Evolutionary conservation across 2,113 vertebrate species (phyloP), one percentile per base, ranked within the genome.

Genomic region (Dermatemys mawii): DNA sequence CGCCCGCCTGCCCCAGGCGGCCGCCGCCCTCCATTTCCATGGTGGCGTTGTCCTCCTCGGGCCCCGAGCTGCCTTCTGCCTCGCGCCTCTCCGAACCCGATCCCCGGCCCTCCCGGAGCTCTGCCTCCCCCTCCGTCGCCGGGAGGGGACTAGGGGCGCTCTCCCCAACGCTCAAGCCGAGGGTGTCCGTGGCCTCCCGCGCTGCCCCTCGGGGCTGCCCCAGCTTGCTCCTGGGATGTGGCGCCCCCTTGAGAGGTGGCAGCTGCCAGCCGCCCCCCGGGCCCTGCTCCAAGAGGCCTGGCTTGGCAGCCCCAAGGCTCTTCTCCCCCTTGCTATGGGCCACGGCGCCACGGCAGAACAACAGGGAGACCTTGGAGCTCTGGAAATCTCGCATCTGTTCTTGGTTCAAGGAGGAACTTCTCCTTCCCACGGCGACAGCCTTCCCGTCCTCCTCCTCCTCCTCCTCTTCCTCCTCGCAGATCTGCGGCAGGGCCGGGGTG

Each of bases 401-500:
- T 87, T 97, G 96, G 87, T 97, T 97, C 86, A 97, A 83, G 0
- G 97, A 97, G 80, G 97, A 97, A 86, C 97, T 97, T 86, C 97
- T 97, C 92, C 97, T 94, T 67, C 96, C 93, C 92, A 91, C 53
- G 3, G 22, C 0, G 0, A 55, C 81, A 63, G 92, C 95, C 13
- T 90, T 94, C 54, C 92, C 95, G 1, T 98, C 98, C 2, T 98
- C 98, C 0, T 98, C 98, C 0, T 98, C 98, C 0, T 99, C 98
- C 0, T 99, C 99, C 11, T 99, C 99, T 1, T 99, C 99, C 50
- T 99, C 99, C 91, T 99, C 99, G 2, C 98, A 99, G 93, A 99
- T 99, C 97, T 98, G 98, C 95, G 98, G 98, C 78, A 99, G 97
- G 1, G 98, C 98, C 0, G 97, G 97, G 9, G 98, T 95, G 91